These are phyloP conservation scores for Drosophila neocordata DNA, from an alignment of 1,140 invertebrate genomes.

Conservation along the genomic window DNA sequence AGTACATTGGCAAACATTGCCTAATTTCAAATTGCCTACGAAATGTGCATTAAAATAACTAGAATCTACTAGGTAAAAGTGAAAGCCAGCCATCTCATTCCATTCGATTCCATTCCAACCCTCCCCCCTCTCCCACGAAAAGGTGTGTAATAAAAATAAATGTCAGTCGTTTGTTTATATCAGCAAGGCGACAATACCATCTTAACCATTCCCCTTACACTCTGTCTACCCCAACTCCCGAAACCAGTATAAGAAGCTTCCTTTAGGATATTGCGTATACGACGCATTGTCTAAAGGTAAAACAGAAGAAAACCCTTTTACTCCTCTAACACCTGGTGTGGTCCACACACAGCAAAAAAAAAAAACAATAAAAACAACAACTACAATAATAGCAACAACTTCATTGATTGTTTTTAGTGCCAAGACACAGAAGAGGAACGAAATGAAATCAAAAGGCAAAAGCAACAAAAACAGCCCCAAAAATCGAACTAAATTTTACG, in stretches of 20 bases:
- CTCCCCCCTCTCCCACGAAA: conserved; percentile 19
- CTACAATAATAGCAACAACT: conserved; percentile 14
- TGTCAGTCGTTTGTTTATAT: conserved; percentile 83
- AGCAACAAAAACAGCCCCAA: conserved; percentile 40
- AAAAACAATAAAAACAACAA: conserved; percentile 17
- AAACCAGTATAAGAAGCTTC: background rate
- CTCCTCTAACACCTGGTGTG: conserved; percentile 39
- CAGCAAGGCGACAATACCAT: conserved; percentile 65
- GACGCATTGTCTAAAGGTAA: conserved; percentile 28
- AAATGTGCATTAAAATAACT: conserved; percentile 82
- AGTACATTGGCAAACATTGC: conserved; percentile 77
- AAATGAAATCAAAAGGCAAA: conserved; percentile 52
- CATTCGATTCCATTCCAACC: too few species aligned
- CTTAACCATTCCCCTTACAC: background rate
- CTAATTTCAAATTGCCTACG: conserved; percentile 82
- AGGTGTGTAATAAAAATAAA: conserved; percentile 83
- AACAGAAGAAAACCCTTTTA: conserved; percentile 41
- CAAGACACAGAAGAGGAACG: conserved; percentile 44
- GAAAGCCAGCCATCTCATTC: conserved; percentile 12
- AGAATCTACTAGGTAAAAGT: conserved; percentile 67
- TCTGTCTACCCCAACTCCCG: background rate
- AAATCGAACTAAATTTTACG: conserved; percentile 80
- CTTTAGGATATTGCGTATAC: conserved; percentile 39
- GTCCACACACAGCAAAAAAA: conserved; percentile 21
- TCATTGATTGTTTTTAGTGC: conserved; percentile 38